phyloP scores from a whole-genome alignment of 2,888 invertebrate genomes.

The Phrixothrix hirtus region DNA sequence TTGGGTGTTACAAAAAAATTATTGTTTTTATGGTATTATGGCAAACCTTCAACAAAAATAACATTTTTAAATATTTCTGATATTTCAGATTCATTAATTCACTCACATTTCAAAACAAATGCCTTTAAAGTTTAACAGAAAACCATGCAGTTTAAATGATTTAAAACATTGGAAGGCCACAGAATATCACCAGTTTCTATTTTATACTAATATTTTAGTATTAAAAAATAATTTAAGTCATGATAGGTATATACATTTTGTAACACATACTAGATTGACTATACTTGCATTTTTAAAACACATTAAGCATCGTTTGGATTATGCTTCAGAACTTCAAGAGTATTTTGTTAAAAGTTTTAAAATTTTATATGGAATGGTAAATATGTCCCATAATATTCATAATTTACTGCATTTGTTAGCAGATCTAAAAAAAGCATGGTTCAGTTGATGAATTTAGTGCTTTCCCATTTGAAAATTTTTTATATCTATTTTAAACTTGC shows the following conservation, averaged over 20 bases:
- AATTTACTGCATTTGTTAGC: neutral
- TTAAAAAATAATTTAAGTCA: neutral
- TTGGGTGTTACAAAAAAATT: neutral
- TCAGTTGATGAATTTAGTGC: neutral
- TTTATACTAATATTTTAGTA: neutral
- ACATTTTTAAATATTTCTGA: neutral
- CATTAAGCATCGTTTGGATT: neutral
- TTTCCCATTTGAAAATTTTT: conserved; percentile 3
- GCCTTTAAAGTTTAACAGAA: neutral
- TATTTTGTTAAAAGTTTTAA: conserved; percentile 1
- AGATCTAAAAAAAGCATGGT: neutral
- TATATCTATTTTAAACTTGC: too few species aligned
- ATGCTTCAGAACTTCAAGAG: neutral
- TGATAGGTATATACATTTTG: neutral
- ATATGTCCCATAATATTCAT: conserved; percentile 1
- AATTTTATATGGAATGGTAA: neutral
- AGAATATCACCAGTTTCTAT: too few species aligned
- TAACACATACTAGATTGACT: neutral
- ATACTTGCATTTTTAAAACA: neutral
- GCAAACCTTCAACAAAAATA: neutral
- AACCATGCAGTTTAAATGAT: neutral
- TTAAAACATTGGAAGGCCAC: neutral
- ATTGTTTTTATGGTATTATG: neutral
- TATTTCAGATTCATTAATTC: conserved; percentile 1
- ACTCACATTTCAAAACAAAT: conserved; percentile 1